These are phyloP conservation scores for Phainopepla nitens DNA, from an alignment of 2,113 vertebrate genomes.

Conservation along the genomic window DNA sequence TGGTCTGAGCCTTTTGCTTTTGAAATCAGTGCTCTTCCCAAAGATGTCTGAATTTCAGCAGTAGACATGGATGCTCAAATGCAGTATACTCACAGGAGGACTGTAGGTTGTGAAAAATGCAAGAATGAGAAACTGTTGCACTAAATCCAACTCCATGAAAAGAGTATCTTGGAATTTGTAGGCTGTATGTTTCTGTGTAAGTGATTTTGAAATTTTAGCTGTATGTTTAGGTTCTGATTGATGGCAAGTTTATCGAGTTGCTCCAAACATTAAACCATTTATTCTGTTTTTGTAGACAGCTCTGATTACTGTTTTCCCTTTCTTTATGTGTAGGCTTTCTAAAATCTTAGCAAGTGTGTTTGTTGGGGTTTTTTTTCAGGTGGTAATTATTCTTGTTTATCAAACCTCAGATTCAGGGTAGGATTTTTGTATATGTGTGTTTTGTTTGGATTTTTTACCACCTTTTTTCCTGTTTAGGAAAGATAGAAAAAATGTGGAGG, in stretches of 20 bases:
- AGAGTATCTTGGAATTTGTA: background rate
- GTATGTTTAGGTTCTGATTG: background rate
- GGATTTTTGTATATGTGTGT: background rate
- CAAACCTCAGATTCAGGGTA: background rate
- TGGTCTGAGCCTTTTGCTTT: background rate
- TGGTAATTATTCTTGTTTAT: background rate
- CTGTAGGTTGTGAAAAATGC: background rate
- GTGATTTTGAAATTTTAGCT: background rate
- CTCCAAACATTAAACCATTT: background rate
- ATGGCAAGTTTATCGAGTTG: background rate
- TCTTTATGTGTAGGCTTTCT: background rate
- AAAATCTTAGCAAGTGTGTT: background rate
- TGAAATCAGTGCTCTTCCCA: background rate
- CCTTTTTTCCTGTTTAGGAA: background rate
- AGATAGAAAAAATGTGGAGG: background rate
- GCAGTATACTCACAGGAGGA: background rate
- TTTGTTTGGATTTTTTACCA: background rate
- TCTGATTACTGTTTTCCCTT: background rate
- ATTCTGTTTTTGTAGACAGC: background rate
- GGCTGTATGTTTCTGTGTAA: background rate
- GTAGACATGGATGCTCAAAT: background rate
- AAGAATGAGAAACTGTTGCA: background rate
- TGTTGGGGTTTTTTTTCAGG: background rate
- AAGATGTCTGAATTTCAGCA: rapidly evolving
- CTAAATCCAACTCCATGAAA: background rate